Conservation (phyloP, 2,888 invertebrate species). For the Melanostoma scalare region DNA sequence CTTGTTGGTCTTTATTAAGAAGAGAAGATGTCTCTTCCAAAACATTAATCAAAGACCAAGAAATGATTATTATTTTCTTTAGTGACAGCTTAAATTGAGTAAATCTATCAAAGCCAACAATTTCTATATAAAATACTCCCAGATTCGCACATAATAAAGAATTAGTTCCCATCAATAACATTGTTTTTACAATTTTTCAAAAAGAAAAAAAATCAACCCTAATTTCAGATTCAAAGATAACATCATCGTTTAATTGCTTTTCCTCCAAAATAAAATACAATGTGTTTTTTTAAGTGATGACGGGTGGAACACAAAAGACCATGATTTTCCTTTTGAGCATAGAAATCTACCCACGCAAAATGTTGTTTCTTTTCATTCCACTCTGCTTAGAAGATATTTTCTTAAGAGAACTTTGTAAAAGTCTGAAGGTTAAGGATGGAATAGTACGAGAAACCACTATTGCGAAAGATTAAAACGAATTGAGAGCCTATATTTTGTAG, state of each 20-base stretch:
- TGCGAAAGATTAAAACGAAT: slow-evolving; percentile 14
- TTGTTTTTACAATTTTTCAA: neutral
- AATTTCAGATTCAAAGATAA: slow-evolving; percentile 12
- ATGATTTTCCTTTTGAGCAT: slow-evolving; percentile 22
- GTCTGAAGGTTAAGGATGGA: slow-evolving; percentile 30
- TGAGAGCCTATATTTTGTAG: slow-evolving; percentile 1
- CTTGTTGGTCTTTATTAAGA: neutral
- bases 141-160: slow-evolving; percentile 24
- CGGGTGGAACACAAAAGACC: slow-evolving; percentile 2
- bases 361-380: neutral
- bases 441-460: neutral
- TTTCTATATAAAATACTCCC: slow-evolving; percentile 1
- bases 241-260: neutral
- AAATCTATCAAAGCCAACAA: slow-evolving; percentile 1
- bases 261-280: slow-evolving; percentile 1
- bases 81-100: slow-evolving; percentile 1
- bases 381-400: neutral
- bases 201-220: neutral
- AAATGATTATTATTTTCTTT: neutral
- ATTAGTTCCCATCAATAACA: slow-evolving; percentile 6
- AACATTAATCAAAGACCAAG: neutral
- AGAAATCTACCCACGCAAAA: slow-evolving; percentile 15
- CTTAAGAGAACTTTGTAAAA: neutral
- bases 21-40: neutral
- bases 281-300: slow-evolving; percentile 19